Evolutionary conservation across 1,140 invertebrate genomes (phyloP).

Genomic region (Drosophila pseudoobscura): DNA sequence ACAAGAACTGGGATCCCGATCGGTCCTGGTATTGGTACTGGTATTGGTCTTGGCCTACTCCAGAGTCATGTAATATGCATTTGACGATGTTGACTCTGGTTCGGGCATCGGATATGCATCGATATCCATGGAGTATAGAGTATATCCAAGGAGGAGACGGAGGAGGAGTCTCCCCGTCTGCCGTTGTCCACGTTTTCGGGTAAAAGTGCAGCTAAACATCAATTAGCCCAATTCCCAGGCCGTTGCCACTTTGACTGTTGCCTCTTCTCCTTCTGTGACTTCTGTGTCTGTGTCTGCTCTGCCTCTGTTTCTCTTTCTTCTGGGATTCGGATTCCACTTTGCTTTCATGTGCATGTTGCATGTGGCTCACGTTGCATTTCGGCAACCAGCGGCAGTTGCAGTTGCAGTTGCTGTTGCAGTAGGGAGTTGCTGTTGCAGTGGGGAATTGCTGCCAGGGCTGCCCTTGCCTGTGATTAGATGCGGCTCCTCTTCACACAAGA

Average conservation of each 20-base stretch:
- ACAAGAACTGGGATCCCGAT: conserved; percentile 26
- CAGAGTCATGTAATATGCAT: conserved; percentile 59
- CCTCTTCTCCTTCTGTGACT: conserved; percentile 27
- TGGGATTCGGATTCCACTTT: conserved; percentile 32
- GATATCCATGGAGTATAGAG: conserved; percentile 11
- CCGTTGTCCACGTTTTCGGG: conserved; percentile 68
- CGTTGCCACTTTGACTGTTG: conserved; percentile 59
- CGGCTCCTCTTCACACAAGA: conserved; percentile 71
- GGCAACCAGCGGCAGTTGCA: conserved; percentile 42
- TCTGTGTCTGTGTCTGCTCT: conserved; percentile 35
- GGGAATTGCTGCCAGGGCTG: conserved; percentile 30
- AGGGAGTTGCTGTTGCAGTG: conserved; percentile 16
- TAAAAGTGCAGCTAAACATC: conserved; percentile 82
- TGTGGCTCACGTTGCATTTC: conserved; percentile 76
- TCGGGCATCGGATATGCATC: conserved; percentile 47
- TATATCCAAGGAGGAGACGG: background rate
- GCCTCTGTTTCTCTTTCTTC: conserved; percentile 30
- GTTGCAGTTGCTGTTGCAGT: conserved; percentile 21
- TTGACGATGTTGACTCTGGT: conserved; percentile 20
- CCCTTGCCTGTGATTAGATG: conserved; percentile 75
- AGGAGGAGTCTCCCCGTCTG: conserved; percentile 14
- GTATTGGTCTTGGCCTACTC: conserved; percentile 15
- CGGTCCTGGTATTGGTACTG: background rate
- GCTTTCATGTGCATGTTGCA: conserved; percentile 54
- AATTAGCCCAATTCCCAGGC: conserved; percentile 81